A percentile compares a stretch with the other conserved stretches of the same genome.
These are phyloP conservation scores for Eupeodes luniger DNA, from an alignment of 2,888 invertebrate genomes.

Conservation along the genomic window DNA sequence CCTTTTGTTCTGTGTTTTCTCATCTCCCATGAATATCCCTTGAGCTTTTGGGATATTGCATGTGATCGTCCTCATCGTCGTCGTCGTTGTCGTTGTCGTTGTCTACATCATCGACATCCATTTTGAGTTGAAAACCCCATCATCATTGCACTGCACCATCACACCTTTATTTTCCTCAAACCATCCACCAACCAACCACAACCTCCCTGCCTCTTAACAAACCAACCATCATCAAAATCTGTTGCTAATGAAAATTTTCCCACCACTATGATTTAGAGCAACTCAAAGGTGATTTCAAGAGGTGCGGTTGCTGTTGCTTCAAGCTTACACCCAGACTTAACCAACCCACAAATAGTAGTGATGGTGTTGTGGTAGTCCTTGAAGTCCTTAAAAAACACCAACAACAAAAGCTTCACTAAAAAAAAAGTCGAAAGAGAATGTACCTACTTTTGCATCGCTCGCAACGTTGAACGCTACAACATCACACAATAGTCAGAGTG, in stretches of 20 bases:
- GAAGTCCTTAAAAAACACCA: conserved; percentile 12
- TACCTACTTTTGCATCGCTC: not conserved
- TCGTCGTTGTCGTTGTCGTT: no score
- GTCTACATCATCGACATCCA: not conserved
- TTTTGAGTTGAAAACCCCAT: conserved; percentile 1
- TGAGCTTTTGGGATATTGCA: not conserved
- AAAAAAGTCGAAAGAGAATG: conserved; percentile 14
- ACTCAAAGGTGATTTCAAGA: conserved; percentile 39
- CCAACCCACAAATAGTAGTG: conserved; percentile 1
- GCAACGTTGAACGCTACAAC: not conserved
- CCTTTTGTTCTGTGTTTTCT: conserved; percentile 8
- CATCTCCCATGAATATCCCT: conserved; percentile 10
- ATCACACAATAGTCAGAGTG: conserved; percentile 18
- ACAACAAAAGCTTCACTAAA: not conserved
- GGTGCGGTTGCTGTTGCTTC: not conserved
- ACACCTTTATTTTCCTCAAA: not conserved
- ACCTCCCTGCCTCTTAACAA: conserved; percentile 15
- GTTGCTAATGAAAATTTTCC: conserved; percentile 59
- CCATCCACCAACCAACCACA: conserved; percentile 16
- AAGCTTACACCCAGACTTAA: not conserved
- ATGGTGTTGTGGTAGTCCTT: conserved; percentile 39
- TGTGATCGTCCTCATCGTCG: not conserved
- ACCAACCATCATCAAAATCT: conserved; percentile 33
- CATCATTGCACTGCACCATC: not conserved
- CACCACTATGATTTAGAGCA: conserved; percentile 48